Percentiles rank a stretch among this genome's conserved stretches.
Evolutionary conservation across 2,797 vertebrate genomes (phyloP).

Genomic region (Cottoperca gobio): DNA sequence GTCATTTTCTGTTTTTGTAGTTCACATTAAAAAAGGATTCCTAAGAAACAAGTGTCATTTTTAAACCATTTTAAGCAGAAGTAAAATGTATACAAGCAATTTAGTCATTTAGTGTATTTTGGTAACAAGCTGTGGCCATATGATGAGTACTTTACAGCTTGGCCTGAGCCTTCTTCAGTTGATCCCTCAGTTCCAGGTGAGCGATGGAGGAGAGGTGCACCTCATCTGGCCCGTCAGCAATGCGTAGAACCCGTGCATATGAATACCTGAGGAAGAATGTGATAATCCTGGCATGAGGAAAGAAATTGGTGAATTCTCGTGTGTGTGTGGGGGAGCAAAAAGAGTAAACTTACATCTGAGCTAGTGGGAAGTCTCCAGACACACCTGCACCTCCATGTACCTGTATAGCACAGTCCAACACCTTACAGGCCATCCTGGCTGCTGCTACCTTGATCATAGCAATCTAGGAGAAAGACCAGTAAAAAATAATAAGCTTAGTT

Average conservation of each 20-base stretch:
- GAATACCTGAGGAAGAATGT: constrained; percentile 84
- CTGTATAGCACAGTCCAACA: constrained; percentile 92
- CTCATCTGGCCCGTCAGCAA: constrained; percentile 95
- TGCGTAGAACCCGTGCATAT: constrained; percentile 82
- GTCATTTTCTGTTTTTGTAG: constrained; percentile 95
- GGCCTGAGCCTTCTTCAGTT: constrained; percentile 79
- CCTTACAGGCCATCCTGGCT: constrained; percentile 88
- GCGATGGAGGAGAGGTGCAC: constrained; percentile 93
- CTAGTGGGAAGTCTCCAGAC: constrained; percentile 91
- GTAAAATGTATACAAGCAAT: background rate
- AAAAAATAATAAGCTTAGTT: too few species aligned
- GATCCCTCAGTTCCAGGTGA: constrained; percentile 88
- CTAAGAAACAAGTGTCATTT: constrained; percentile 83
- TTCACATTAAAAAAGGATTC: constrained; percentile 93
- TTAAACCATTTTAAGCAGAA: constrained; percentile 38
- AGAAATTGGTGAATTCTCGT: rapidly evolving
- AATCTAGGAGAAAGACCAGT: constrained; percentile 83
- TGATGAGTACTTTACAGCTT: constrained; percentile 81
- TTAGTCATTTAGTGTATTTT: background rate
- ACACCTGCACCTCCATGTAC: constrained; percentile 91
- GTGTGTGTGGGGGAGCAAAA: rapidly evolving
- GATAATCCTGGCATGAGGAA: background rate
- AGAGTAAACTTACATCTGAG: constrained; percentile 88
- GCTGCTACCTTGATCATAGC: constrained; percentile 95
- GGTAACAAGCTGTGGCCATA: background rate